phyloP scores from a whole-genome alignment of 2,797 vertebrate genomes.

The Fringilla coelebs region DNA sequence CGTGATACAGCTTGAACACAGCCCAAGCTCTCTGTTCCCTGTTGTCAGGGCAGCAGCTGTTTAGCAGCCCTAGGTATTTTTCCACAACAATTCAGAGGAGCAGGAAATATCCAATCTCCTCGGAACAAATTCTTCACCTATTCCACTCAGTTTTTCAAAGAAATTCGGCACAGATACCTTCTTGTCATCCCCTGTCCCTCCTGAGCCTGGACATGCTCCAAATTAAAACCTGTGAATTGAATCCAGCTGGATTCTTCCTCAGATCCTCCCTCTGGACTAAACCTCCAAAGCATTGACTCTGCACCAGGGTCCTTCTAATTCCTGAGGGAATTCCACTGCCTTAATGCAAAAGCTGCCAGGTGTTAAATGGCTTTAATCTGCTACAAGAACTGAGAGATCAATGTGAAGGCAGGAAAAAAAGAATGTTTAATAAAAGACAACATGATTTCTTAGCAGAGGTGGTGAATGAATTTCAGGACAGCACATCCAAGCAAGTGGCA shows the following conservation, averaged over 20 bases:
- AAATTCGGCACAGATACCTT: background rate
- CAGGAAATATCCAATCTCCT: background rate
- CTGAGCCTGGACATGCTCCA: background rate
- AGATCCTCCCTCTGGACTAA: background rate
- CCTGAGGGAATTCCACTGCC: background rate
- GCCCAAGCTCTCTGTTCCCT: background rate
- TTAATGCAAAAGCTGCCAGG: background rate
- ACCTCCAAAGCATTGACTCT: background rate
- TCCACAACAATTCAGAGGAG: slow-evolving; percentile 17
- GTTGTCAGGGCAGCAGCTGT: slow-evolving; percentile 25
- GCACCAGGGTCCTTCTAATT: background rate
- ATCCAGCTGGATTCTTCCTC: background rate
- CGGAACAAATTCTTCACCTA: background rate
- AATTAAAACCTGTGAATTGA: background rate
- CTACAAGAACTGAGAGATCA: background rate
- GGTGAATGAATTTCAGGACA: background rate
- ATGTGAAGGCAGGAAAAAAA: background rate
- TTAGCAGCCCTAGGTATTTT: slow-evolving; percentile 25
- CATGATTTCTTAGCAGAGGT: background rate
- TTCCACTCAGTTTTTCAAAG: background rate
- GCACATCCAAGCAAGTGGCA: background rate
- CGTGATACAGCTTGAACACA: background rate
- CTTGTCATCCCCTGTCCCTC: background rate
- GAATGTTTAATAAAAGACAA: background rate
- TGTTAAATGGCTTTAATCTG: background rate